Conservation (phyloP, 2,113 vertebrate genomes). For the Eublepharis macularius region DNA sequence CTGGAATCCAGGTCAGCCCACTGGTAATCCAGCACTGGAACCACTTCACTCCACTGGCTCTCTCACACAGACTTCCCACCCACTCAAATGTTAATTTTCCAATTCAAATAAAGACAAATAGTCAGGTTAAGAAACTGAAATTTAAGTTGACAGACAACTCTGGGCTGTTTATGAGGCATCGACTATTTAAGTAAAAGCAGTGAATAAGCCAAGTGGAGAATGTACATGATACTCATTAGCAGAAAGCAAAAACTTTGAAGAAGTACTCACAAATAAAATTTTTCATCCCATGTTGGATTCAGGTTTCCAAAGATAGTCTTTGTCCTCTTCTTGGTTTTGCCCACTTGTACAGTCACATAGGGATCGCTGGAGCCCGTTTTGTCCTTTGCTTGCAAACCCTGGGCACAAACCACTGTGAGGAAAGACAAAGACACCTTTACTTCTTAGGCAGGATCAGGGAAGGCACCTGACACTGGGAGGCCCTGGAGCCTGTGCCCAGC, state of each 20-base stretch:
- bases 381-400: constrained; percentile 97
- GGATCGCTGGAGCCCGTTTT: constrained; percentile 98
- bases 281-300: constrained; percentile 97
- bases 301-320: constrained; percentile 98
- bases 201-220: not conserved
- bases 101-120: too few relatives aligned
- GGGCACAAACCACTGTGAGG: constrained; percentile 91
- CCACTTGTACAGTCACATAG: constrained; percentile 97
- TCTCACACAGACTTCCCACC: not conserved
- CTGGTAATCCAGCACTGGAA: too few relatives aligned
- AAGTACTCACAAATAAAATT: constrained; percentile 93
- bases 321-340: constrained; percentile 94
- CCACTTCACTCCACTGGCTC: too few relatives aligned
- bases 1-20: too few relatives aligned
- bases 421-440: constrained; percentile 38
- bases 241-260: too few relatives aligned
- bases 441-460: not conserved
- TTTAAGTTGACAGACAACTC: not conserved
- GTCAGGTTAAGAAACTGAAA: not conserved
- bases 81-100: not conserved
- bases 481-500: too few relatives aligned
- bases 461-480: too few relatives aligned
- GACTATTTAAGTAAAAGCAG: too few relatives aligned
- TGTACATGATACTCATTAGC: not conserved
- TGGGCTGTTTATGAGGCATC: not conserved